phyloP scores from a whole-genome alignment of 2,113 vertebrate species.

The Trinectes maculatus region DNA sequence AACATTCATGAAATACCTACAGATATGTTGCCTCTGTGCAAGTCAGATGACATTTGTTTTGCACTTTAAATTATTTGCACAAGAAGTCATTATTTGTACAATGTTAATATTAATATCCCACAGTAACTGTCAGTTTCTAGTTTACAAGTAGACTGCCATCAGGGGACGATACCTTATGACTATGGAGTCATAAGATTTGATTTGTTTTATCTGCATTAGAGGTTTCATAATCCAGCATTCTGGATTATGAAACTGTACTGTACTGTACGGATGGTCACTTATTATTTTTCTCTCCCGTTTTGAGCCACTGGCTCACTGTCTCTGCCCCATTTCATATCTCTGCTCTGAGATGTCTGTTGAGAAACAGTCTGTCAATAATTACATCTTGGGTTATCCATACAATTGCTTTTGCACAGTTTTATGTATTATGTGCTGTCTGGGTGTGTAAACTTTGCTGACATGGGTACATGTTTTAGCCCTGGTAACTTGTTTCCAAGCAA shows the following conservation, averaged over 20 bases:
- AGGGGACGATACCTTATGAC: not conserved
- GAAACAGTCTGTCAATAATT: conserved; percentile 11
- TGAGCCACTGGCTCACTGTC: not conserved
- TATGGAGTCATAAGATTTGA: not conserved
- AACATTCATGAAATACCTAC: too few species aligned
- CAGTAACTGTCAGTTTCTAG: not conserved
- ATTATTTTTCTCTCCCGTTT: not conserved
- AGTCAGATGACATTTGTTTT: too few species aligned
- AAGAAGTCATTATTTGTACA: too few species aligned
- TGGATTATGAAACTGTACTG: too few species aligned
- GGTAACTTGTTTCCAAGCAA: not conserved
- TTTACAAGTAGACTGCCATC: too few species aligned
- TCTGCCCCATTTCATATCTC: not conserved
- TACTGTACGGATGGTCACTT: not conserved
- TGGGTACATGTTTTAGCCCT: not conserved
- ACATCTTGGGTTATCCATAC: not conserved
- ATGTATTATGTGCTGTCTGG: not conserved
- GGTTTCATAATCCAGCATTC: not conserved
- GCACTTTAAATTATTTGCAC: too few species aligned
- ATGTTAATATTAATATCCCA: too few species aligned
- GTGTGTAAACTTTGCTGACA: not conserved
- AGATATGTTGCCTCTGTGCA: too few species aligned
- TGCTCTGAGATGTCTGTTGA: not conserved
- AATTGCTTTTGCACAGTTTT: not conserved
- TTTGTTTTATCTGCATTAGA: not conserved